Conservation (phyloP, 1,140 invertebrate species). For the Sitodiplosis mosellana region DNA sequence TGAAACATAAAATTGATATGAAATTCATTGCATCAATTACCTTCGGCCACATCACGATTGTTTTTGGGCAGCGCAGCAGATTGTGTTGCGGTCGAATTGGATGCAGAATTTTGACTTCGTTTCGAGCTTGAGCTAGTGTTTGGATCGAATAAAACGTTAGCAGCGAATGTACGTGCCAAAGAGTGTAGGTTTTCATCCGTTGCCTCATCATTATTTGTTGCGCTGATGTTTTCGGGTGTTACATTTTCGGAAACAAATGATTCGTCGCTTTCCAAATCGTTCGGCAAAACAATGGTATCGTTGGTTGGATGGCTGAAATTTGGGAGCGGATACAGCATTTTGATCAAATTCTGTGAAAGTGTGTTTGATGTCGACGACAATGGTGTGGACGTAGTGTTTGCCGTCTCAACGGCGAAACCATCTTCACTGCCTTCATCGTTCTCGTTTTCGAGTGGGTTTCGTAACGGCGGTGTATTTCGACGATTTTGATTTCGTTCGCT, state of each 20-base stretch:
- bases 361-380: constrained; percentile 14
- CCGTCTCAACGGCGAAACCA: background rate
- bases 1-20: no score
- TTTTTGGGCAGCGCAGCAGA: no score
- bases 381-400: background rate
- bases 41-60: no score
- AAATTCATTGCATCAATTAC: no score
- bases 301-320: constrained; percentile 13
- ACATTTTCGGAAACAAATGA: constrained; percentile 6
- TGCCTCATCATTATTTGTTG: no score
- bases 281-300: no score
- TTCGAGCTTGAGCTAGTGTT: background rate
- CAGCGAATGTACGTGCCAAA: background rate
- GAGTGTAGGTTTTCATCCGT: background rate
- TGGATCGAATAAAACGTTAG: background rate
- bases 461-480: no score
- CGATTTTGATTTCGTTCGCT: background rate
- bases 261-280: no score
- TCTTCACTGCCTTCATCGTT: constrained; percentile 2
- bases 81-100: no score
- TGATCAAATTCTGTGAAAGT: constrained; percentile 21
- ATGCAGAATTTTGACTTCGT: no score
- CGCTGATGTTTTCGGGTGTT: no score
- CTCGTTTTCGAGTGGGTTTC: constrained; percentile 1
- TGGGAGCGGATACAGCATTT: constrained; percentile 23